Percentiles rank a stretch among this genome's conserved stretches.
Evolutionary conservation across 2,888 invertebrate genomes (phyloP).

Genomic region (Stenurella melanura): DNA sequence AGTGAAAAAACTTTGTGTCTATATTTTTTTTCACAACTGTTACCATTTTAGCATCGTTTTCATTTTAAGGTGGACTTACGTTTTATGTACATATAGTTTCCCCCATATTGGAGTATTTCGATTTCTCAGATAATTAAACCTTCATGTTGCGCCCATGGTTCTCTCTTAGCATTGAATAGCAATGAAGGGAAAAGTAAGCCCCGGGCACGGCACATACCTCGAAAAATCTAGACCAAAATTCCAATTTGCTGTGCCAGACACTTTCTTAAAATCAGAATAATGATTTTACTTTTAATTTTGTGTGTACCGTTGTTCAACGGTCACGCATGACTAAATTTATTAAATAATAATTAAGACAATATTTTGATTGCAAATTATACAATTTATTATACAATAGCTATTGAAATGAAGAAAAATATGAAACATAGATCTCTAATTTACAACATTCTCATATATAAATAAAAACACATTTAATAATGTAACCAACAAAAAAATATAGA

Average conservation of each 20-base stretch:
- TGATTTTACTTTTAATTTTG: constrained; percentile 29
- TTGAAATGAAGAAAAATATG: not conserved
- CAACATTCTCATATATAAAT: no score
- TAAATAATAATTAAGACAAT: constrained; percentile 11
- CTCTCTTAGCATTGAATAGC: constrained; percentile 67
- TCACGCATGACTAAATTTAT: constrained; percentile 13
- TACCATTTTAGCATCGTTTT: no score
- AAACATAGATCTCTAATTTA: not conserved
- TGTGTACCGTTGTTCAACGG: constrained; percentile 4
- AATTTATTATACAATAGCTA: not conserved
- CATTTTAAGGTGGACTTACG: no score
- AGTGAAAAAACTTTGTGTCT: no score
- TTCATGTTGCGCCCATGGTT: not conserved
- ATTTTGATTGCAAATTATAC: not conserved
- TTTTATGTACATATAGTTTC: no score
- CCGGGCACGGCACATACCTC: constrained; percentile 59
- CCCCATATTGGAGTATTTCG: no score
- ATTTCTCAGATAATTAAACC: no score
- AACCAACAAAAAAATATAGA: no score
- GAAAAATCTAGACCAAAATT: constrained; percentile 33
- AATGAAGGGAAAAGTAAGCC: constrained; percentile 72
- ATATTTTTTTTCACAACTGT: no score
- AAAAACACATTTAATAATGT: no score
- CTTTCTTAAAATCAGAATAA: constrained; percentile 1
- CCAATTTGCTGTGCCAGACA: constrained; percentile 19